Base-by-base conservation (phyloP, 2,113 vertebrate genomes). In the Colaptes auratus region DNA sequence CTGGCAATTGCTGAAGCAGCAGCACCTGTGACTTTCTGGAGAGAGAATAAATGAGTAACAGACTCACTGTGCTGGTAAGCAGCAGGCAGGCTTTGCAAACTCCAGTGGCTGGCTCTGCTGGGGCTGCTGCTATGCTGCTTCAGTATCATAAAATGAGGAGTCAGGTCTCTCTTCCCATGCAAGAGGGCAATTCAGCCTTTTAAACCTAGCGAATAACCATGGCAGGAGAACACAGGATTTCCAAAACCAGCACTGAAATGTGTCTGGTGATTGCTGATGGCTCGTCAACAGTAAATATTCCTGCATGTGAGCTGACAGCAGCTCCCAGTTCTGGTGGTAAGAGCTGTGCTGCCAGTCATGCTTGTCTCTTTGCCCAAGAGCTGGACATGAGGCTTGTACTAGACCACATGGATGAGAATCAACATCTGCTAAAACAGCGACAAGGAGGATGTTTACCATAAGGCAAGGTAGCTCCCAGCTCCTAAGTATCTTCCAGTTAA, bases 101-200 rank as follows among this genome's bases (percentile, higher is more conserved):
- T 14, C 28, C 0, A 0, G 8, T 3, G 13, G 20, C 55, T 46
- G 74, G 3, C n/a, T 12, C 2, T 0, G 10, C 36, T 10, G 58
- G 20, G 46, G 9, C 36, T 12, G 1, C 10, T 0, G 13, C 39
- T 39, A 39, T 39, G 55, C 42, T 28, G n/a, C 74, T 23, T 53
- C 27, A 1, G 17, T 1, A 15, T 7, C 39, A 31, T 33, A 12
- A 53, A 67, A 59, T 3, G 66, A 31, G 64, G 50, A 24, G 18
- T 5, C 42, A 18, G 61, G 14, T 58, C 63, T 14, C 65, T 74
- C 23, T 1, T 71, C 30, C 46, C 31, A 3, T 8, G 52, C 19
- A 58, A 25, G 16, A 63, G 71, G 31, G 64, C 25, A 24, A 64
- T 15, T 36, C 50, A 12, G 33, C 33, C 52, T 79, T 28, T 63